Percentiles rank a stretch among this genome's conserved stretches.
Conservation (phyloP, 2,888 invertebrate species). For the Lycaena phlaeas region DNA sequence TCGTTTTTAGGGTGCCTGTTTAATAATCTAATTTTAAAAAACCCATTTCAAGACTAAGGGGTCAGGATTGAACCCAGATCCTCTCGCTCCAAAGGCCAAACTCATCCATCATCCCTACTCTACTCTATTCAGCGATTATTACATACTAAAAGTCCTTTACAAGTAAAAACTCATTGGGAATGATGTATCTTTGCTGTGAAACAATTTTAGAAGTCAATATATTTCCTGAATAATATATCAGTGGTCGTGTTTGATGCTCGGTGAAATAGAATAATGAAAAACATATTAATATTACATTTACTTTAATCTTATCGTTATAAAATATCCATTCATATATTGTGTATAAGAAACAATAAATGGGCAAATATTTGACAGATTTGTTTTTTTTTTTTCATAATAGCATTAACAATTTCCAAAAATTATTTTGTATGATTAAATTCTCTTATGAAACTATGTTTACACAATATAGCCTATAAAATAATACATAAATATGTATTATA, state of each 20-base stretch:
- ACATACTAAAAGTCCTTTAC: no score
- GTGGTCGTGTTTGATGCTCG: slow-evolving; percentile 92
- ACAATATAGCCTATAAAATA: neutral
- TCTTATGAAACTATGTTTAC: neutral
- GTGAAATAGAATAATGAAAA: slow-evolving; percentile 37
- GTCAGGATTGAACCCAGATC: no score
- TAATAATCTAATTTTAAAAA: no score
- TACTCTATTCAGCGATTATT: no score
- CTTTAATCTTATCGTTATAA: slow-evolving; percentile 34
- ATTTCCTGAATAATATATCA: slow-evolving; percentile 70
- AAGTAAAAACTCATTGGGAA: no score
- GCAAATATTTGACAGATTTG: slow-evolving; percentile 34
- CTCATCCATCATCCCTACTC: no score
- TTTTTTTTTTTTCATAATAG: slow-evolving; percentile 20
- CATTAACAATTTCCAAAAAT: neutral
- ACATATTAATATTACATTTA: slow-evolving; percentile 26
- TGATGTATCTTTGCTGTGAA: neutral
- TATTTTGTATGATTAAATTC: neutral
- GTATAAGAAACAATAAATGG: slow-evolving; percentile 36
- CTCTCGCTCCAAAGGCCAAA: no score
- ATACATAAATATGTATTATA: neutral
- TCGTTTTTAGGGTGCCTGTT: no score
- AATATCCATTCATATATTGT: slow-evolving; percentile 34
- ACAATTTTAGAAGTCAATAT: slow-evolving; percentile 5
- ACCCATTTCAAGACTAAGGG: no score